Evolutionary conservation across 1,140 invertebrate species (phyloP), one percentile per base, ranked within the genome.

Genomic region (Daktulosphaira vitifoliae): DNA sequence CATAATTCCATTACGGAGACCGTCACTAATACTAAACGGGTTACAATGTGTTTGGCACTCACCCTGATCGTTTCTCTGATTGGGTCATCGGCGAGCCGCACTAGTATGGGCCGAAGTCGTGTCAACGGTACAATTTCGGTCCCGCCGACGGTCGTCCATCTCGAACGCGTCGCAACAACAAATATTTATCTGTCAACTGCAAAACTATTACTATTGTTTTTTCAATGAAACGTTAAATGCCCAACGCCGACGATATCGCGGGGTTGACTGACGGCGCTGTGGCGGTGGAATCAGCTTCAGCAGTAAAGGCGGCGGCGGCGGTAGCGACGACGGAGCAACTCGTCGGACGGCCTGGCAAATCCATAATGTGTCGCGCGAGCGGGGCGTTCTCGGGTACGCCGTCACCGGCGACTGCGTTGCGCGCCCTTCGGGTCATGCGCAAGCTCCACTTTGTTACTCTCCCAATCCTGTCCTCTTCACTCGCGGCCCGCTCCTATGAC

Each of bases 291-390:
- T 39, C 53, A 38, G 53, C 22, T 13, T 7, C 37, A 3, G 15
- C 51, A 15, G 9, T 13, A n/a, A 11, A 11, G 23, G 23, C 11
- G 48, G 26, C 26, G 50, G 26, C 50, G 16, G 16, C 5, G 23
- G 49, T 4, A n/a, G 49, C 15, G 2, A 13, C 49, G 25, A 0
- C 1, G 50, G 39, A 15, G 16, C 23, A 25, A 44, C 22, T 26
- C 18, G 22, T 16, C 53, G 39, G 52, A 16, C 37, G 37, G 37
- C 37, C 37, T 20, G 54, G 39, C 23, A 59, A 46, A 59, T 59
- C 39, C 39, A 46, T 56, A 56, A 56, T 44, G 23, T 59, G 54
- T 44, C 39, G 54, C 54, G 54, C 54, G 39, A 20, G 39, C 39
- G 7, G 9, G 22, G 29, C 29, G 29, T 44, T 15, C 39, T 44